Base-by-base conservation (phyloP, 1,140 invertebrate species). In the Homalodisca vitripennis region DNA sequence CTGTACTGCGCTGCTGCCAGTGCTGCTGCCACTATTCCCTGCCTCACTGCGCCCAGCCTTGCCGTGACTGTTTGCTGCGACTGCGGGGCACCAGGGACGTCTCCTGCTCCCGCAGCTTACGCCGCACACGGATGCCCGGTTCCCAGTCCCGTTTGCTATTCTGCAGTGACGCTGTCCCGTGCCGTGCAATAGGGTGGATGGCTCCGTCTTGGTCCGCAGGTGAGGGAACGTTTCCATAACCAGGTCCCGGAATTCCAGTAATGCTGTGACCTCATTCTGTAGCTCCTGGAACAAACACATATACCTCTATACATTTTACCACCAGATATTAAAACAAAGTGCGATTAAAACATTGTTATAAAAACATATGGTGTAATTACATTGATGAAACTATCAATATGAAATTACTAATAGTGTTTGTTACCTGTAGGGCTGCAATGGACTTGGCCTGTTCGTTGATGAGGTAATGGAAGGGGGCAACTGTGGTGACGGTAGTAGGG, bases 151-250 rank as follows among this genome's bases (percentile, higher is more conserved):
- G 74, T 53, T 63, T 64, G 41, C 60, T n/a, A n/a, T n/a, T 57
- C 68, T 27, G 68, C 48, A 51, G 48, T 30, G 71, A 26, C 2
- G 66, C 57, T 22, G 41, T 26, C 29, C 34, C 27, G 48, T 2
- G 55, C 55, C 27, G 24, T 24, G n/a, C n/a, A n/a, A n/a, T 24
- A 30, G 41, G 14, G 66, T 72, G 63, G 79, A 79, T 70, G 80
- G 78, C 64, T 83, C 83, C 87, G 92, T 87, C 83, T 93, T 92
- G 75, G 87, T 87, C 77, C 91, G 87, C 76, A 94, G 86, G 83
- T 93, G 92, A 73, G 92, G 92, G 83, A 94, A 93, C 71, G 92
- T 91, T 85, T 93, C 91, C 85, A 94, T 92, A 83, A 94, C 92
- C 84, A 93, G 85, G 81, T 93, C 91, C 81, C 92, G 89, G 79